These are phyloP conservation scores for Serranochromis macrocephalus DNA, from an alignment of 2,113 vertebrate genomes.

Conservation along the genomic window DNA sequence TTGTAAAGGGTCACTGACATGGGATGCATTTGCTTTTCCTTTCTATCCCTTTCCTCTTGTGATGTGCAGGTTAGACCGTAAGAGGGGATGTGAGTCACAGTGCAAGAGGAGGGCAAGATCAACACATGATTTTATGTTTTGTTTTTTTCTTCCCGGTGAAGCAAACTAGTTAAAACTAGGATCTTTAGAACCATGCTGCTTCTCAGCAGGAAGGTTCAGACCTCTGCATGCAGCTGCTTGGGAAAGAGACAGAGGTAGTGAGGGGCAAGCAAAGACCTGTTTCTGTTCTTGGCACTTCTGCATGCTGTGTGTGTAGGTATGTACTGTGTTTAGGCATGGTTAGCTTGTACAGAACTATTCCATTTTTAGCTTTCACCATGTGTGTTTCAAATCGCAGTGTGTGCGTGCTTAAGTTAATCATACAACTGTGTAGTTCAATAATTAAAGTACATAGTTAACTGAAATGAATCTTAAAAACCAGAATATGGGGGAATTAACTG, in stretches of 20 bases:
- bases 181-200: slow-evolving; percentile 4
- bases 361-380: background rate
- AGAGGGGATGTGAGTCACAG: slow-evolving; percentile 42
- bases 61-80: slow-evolving; percentile 20
- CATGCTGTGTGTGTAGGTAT: slow-evolving; percentile 10
- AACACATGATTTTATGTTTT: slow-evolving; percentile 26
- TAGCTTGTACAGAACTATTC: background rate
- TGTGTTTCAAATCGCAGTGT: background rate
- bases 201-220: slow-evolving; percentile 61
- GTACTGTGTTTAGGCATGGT: background rate
- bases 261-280: slow-evolving; percentile 69
- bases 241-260: slow-evolving; percentile 13
- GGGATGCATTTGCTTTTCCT: slow-evolving; percentile 21
- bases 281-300: slow-evolving; percentile 4
- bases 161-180: slow-evolving; percentile 15
- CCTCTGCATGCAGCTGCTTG: slow-evolving; percentile 46
- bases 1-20: slow-evolving; percentile 29
- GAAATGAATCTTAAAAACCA: background rate
- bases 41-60: background rate
- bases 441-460: background rate
- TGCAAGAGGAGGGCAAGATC: slow-evolving; percentile 35
- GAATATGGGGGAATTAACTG: background rate
- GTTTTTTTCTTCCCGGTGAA: slow-evolving; percentile 1
- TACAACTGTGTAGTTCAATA: background rate
- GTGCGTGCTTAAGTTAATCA: background rate